phyloP scores from a whole-genome alignment of 1,140 invertebrate genomes.

The Meloidogyne hapla region DNA sequence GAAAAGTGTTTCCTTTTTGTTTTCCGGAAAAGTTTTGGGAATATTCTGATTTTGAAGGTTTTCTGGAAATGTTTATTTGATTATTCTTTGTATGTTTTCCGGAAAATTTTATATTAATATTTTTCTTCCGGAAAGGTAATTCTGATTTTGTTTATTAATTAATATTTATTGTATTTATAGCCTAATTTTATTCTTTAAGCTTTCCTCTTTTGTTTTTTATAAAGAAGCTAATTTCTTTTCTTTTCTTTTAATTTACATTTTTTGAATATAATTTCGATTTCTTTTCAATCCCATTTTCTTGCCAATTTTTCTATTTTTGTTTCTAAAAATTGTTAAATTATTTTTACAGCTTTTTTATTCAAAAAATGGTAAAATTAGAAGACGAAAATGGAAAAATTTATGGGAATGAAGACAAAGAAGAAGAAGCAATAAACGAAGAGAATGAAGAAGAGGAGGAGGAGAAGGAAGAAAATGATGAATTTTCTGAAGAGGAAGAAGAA shows the following conservation, averaged over 20 bases:
- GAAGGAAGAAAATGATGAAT: neutral
- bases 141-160: no score
- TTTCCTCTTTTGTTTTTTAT: neutral
- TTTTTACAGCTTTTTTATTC: neutral
- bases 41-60: no score
- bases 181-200: no score
- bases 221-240: neutral
- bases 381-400: constrained; percentile 18
- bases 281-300: neutral
- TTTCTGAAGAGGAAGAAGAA: constrained; percentile 9
- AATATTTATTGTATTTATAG: no score
- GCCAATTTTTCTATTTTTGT: no score
- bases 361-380: constrained; percentile 43
- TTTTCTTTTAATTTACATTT: neutral
- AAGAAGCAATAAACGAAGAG: constrained; percentile 13
- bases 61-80: no score
- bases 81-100: neutral
- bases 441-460: constrained; percentile 13
- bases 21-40: no score
- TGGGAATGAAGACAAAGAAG: constrained; percentile 18
- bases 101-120: neutral
- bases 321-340: no score
- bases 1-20: no score
- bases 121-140: no score
- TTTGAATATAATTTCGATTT: neutral